Conservation (phyloP, 2,888 invertebrate genomes). For the Lysandra coridon region DNA sequence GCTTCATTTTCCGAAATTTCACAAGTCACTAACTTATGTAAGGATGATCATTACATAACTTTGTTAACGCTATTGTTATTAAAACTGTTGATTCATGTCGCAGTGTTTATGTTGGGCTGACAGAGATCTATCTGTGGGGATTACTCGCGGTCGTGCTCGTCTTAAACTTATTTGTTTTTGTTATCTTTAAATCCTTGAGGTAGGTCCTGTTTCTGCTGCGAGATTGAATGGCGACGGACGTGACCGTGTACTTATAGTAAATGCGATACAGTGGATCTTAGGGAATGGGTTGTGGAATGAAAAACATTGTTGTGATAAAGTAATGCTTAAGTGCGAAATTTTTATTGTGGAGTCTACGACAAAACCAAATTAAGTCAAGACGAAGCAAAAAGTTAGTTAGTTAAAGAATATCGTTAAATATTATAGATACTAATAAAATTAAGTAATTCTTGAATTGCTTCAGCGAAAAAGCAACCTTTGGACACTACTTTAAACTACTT, state of each 20-base stretch:
- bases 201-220: slow-evolving; percentile 45
- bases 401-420: too few species aligned
- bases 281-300: neutral
- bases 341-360: too few species aligned
- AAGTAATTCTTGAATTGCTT: too few species aligned
- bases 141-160: slow-evolving; percentile 58
- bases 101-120: slow-evolving; percentile 46
- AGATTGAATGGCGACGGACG: slow-evolving; percentile 38
- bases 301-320: neutral
- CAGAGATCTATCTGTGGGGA: slow-evolving; percentile 67
- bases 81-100: slow-evolving; percentile 47
- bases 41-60: neutral
- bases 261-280: neutral
- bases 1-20: neutral
- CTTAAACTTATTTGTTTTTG: slow-evolving; percentile 50
- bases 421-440: too few species aligned
- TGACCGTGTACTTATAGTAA: slow-evolving; percentile 39
- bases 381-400: too few species aligned
- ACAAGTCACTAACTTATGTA: neutral
- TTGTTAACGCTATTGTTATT: slow-evolving; percentile 41
- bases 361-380: too few species aligned
- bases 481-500: too few species aligned
- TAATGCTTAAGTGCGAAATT: too few species aligned
- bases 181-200: slow-evolving; percentile 53
- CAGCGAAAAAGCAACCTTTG: too few species aligned